phyloP scores from a whole-genome alignment of 2,888 invertebrate genomes.

The Tachystola acroxantha region DNA sequence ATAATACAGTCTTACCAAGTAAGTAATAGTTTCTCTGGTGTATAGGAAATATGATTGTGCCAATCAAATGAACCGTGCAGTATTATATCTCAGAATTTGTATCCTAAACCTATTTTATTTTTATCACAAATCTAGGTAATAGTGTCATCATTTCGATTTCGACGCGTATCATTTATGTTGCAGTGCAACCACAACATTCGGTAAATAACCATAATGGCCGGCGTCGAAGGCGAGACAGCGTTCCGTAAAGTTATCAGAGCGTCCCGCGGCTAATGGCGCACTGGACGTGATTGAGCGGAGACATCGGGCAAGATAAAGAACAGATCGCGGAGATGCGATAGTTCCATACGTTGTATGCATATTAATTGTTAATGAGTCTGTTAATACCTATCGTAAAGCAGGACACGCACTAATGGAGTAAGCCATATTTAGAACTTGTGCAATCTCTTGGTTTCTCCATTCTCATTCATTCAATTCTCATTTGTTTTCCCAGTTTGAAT shows the following conservation, averaged over 20 bases:
- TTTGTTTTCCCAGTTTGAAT: no score
- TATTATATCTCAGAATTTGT: no score
- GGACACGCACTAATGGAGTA: no score
- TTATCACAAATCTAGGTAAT: not conserved
- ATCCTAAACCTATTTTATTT: no score
- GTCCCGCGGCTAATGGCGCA: conserved; percentile 31
- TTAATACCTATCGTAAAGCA: no score
- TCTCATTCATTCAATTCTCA: no score
- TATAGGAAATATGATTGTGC: no score
- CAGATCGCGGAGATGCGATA: conserved; percentile 10
- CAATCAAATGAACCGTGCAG: no score
- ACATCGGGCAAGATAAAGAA: conserved; percentile 17
- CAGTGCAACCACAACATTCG: conserved; percentile 27
- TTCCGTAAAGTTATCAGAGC: conserved; percentile 47
- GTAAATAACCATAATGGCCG: conserved; percentile 29
- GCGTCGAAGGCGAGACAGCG: conserved; percentile 18
- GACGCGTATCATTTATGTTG: not conserved
- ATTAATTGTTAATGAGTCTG: not conserved
- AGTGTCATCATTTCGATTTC: conserved; percentile 1
- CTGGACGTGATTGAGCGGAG: conserved; percentile 37
- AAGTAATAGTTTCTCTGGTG: no score
- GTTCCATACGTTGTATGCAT: not conserved
- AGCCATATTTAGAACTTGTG: no score
- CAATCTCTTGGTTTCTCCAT: no score
- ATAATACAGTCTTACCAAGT: no score